A percentile compares a stretch with the other conserved stretches of the same genome.
Evolutionary conservation across 2,888 invertebrate species (phyloP).

Genomic region (Xestia ashworthii): DNA sequence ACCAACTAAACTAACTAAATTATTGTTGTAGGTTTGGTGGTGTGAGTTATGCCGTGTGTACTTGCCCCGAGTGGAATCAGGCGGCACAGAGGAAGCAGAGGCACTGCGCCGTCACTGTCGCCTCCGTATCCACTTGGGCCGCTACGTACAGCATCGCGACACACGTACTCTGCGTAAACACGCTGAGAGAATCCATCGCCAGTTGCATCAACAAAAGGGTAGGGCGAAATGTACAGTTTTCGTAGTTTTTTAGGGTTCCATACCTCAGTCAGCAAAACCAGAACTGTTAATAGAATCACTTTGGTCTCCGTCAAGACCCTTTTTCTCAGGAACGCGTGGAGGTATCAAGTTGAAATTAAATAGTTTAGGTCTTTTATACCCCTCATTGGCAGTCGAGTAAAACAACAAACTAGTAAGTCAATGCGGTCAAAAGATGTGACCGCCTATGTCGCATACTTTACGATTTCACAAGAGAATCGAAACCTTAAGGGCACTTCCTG

Average conservation of each 20-base stretch:
- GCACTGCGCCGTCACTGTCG: slow-evolving; percentile 94
- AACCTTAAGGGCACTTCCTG: too few species aligned
- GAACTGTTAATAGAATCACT: too few species aligned
- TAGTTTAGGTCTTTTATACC: too few species aligned
- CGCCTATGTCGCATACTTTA: too few species aligned
- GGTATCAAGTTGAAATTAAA: too few species aligned
- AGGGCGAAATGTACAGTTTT: neutral
- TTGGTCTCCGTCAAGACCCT: too few species aligned
- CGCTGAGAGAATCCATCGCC: slow-evolving; percentile 93
- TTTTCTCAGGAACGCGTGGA: too few species aligned
- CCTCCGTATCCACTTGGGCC: slow-evolving; percentile 93
- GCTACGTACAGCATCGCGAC: slow-evolving; percentile 94
- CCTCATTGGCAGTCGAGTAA: too few species aligned
- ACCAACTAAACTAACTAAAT: neutral
- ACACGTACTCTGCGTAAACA: slow-evolving; percentile 93
- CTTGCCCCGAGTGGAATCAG: slow-evolving; percentile 90
- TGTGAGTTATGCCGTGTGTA: slow-evolving; percentile 95
- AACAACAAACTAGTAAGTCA: too few species aligned
- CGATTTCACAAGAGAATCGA: too few species aligned
- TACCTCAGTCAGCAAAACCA: too few species aligned
- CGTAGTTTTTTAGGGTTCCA: neutral
- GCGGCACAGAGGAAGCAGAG: slow-evolving; percentile 89
- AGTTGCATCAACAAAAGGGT: slow-evolving; percentile 89
- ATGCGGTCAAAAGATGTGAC: too few species aligned
- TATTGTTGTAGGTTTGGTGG: slow-evolving; percentile 89